These are phyloP conservation scores for Epinephelus lanceolatus DNA, from an alignment of 2,113 vertebrate species.

Conservation along the genomic window DNA sequence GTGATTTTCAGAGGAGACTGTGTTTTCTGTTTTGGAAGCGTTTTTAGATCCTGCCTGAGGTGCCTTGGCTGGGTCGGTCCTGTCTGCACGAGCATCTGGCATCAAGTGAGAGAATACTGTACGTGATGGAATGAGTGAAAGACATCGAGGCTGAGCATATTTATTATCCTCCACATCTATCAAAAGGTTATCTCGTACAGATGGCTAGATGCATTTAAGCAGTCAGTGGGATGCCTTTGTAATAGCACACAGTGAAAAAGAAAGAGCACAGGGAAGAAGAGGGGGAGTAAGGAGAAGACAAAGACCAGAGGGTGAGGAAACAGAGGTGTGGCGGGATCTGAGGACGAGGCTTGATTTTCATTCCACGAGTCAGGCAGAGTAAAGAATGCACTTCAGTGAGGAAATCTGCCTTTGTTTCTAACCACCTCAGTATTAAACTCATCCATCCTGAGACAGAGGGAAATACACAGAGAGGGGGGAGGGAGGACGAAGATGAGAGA, in stretches of 20 bases:
- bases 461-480: constrained; percentile 25
- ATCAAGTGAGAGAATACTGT: constrained; percentile 1
- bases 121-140: constrained; percentile 13
- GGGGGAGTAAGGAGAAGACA: not conserved
- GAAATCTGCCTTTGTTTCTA: constrained; percentile 57
- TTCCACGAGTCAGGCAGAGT: constrained; percentile 42
- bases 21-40: constrained; percentile 6
- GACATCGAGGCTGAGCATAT: constrained; percentile 5
- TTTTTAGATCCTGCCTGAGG: not conserved
- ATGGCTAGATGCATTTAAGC: constrained; percentile 29
- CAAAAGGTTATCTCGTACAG: constrained; percentile 8
- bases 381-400: constrained; percentile 50
- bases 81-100: constrained; percentile 18
- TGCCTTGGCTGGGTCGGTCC: not conserved
- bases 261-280: not conserved
- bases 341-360: constrained; percentile 34
- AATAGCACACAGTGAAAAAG: constrained; percentile 20
- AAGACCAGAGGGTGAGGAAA: constrained; percentile 19
- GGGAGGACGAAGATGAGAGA: constrained; percentile 11
- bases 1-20: not conserved
- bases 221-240: constrained; percentile 1
- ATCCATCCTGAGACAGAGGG: constrained; percentile 71
- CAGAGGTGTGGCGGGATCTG: constrained; percentile 8
- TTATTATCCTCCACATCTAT: constrained; percentile 14
- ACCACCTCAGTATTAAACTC: constrained; percentile 77